Conservation (phyloP, 2,888 invertebrate genomes). For the Drosophila flavopinicola region DNA sequence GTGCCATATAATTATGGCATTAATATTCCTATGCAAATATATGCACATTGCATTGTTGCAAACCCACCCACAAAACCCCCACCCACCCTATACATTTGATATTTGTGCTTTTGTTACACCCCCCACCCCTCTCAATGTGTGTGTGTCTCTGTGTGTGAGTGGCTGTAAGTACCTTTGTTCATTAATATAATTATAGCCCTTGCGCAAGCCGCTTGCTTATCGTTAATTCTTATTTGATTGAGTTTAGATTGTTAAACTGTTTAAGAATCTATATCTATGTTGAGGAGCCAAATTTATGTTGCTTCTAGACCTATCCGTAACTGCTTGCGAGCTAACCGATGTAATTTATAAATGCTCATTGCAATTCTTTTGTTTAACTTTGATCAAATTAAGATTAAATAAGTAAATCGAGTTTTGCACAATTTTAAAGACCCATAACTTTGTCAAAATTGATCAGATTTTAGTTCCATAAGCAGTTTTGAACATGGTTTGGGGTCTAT, state of each 20-base stretch:
- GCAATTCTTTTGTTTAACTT: too few species aligned
- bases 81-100: conserved; percentile 1
- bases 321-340: too few species aligned
- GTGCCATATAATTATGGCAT: conserved; percentile 76
- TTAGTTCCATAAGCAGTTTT: too few species aligned
- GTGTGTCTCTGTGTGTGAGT: conserved; percentile 1
- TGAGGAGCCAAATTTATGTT: too few species aligned
- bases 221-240: conserved; percentile 21
- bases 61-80: neutral
- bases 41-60: conserved; percentile 59
- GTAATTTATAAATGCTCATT: too few species aligned
- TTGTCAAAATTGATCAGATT: too few species aligned
- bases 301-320: too few species aligned
- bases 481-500: too few species aligned
- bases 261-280: too few species aligned
- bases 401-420: too few species aligned
- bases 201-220: conserved; percentile 25
- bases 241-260: neutral
- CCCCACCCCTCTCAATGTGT: neutral
- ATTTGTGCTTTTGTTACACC: conserved; percentile 1
- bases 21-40: conserved; percentile 74
- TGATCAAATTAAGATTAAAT: too few species aligned
- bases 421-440: too few species aligned
- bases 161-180: conserved; percentile 47
- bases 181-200: conserved; percentile 67